Evolutionary conservation across 2,888 invertebrate species (phyloP), one percentile per base, ranked within the genome.

Genomic region (Papilio gigon): DNA sequence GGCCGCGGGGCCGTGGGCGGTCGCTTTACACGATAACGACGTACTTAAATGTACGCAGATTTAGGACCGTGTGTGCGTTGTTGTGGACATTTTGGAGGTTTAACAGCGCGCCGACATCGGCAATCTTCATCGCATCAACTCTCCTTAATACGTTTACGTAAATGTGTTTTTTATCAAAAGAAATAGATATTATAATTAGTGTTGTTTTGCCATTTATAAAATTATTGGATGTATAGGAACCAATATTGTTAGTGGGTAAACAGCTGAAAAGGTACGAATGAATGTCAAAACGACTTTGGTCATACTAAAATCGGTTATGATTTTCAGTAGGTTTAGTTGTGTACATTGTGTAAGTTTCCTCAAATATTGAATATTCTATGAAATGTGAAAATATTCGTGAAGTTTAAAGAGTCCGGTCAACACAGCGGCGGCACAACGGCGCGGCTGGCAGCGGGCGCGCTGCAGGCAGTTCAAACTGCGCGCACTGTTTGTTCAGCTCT

Each of bases 1-100:
- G 50, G 50, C 5, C 14, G 50, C 27, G 47, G 47, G 8, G 44
- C 20, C 6, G 44, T 44, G 50, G 50, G 50, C 25, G 25, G 59
- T 58, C 44, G 53, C 20, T 62, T 62, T 67, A 56, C 61, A 62
- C 33, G 61, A 67, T 67, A 67, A 67, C 67, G 61, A 67, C 20
- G 35, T 14, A 44, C 47, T 66, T 59, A n/a, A 59, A 56, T 63
- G 58, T 44, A 30, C 35, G 56, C 33, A 14, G 35, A 68, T 35
- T 47, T 44, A 35, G 58, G 40, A 12, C 56, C 50, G 59, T 40
- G 25, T 50, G 25, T 50, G 22, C 25, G 50, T 25, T 25, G 14
- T 50, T 50, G n/a, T 50, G 50, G 27, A n/a, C 25, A 50, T 50
- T 25, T 14, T 12, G 50, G 25, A 50, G 27, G 25, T n/a, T 50